Base-by-base conservation (phyloP, 2,113 vertebrate species). In the Tichodroma muraria region DNA sequence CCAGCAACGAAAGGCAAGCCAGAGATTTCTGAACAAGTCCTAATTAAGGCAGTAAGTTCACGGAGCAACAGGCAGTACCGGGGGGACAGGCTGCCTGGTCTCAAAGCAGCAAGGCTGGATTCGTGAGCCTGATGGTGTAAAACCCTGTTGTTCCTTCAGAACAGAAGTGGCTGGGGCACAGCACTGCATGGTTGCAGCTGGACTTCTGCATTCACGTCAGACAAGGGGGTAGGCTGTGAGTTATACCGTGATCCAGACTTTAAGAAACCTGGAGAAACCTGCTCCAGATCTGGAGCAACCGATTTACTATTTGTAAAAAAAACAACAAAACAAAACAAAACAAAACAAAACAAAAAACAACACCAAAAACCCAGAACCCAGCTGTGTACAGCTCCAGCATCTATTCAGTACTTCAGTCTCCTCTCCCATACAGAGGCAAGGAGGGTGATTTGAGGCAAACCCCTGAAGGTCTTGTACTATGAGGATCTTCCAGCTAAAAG, bases 1-100 rank as follows among this genome's bases (percentile, higher is more conserved):
- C 92, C 90, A 92, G 92, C 88, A 96, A 94, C 38, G 25, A 80
- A 90, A 94, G 47, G 82, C 87, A 89, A 95, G n/a, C 84, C 96
- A 95, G 81, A 89, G 73, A 96, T 93, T 79, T 94, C 85, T 66
- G 88, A 94, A 73, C 38, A 92, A 94, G 54, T 83, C 83, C 83
- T 94, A 94, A 94, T 93, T 92, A 95, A 96, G 92, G 83, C 92
- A 94, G 19, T 42, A 78, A 95, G 56, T 70, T 93, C 90, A 59
- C 64, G 80, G 88, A 88, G 72, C 64, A 73, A 17, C 54, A 80
- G 47, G 52, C 76, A 80, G 52, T 70, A 80, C 50, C 13, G 12
- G 12, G 5, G 61, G 64, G 24, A 81, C 73, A 68, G 40, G 8
- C 61, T 85, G 84, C 57, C 52, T n/a, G 28, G 8, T 80, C 47